Base-by-base conservation (phyloP, 1,140 invertebrate species). In the Cepaea nemoralis region DNA sequence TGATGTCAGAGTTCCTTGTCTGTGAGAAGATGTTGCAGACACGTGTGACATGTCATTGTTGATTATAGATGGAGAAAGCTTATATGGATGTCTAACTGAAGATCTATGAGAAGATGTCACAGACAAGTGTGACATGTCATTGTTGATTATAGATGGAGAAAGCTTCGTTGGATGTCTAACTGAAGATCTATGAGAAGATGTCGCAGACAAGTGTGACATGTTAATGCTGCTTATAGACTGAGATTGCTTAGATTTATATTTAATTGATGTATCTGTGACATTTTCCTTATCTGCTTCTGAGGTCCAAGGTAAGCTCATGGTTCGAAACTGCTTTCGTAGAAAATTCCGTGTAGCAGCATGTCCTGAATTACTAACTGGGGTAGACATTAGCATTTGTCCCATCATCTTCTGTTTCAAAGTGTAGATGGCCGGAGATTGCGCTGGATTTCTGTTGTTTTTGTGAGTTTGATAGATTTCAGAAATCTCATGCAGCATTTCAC, bases 361-460 rank as follows among this genome's bases (percentile, higher is more conserved):
- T 16, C 22, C 33, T 10, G 1, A 24, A 5, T 71, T 37, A 71
- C 8, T 22, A n/a, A 75, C 73, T 40, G 75, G 75, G 6, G 75
- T 77, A 50, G 75, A 77, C 75, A 77, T 77, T 35, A 63, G 35
- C 45, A 63, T 33, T 24, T 50, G 75, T 24, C 39, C 55, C 27
- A 77, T 37, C 27, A n/a, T n/a, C n/a, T 63, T 63, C 59, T 16
- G 6, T 31, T 16, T 63, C 33, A 27, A 10, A 31, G n/a, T 5
- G 12, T n/a, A 31, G 8, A 31, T 27, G n/a, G 10, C 16, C 16
- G 5, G 59, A 31, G 33, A n/a, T 31, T n/a, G 59, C 33, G 59
- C 2, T 31, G 59, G 59, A 6, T 31, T 27, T 31, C 27, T 63
- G 27, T n/a, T 31, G 27, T 63, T n/a, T 31, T 31, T 22, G 6